These are phyloP conservation scores for Hymenochirus boettgeri DNA, from an alignment of 2,113 vertebrate genomes.

Conservation along the genomic window DNA sequence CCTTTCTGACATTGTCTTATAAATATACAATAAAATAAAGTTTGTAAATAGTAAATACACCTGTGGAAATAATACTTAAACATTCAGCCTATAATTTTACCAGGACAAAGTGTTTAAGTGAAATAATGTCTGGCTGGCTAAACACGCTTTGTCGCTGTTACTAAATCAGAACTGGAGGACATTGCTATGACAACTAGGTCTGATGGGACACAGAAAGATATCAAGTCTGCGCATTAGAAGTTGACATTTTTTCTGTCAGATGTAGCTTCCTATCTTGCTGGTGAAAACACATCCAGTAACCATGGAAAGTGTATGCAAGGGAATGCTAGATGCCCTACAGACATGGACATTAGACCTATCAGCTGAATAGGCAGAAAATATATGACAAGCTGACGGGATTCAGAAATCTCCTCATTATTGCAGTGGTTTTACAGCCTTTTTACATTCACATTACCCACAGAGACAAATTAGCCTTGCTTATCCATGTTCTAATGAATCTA, in stretches of 20 bases:
- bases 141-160: not conserved
- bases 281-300: not conserved
- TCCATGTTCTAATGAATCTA: not conserved
- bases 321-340: not conserved
- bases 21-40: too few relatives aligned
- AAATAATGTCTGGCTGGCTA: not conserved
- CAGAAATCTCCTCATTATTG: not conserved
- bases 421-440: not conserved
- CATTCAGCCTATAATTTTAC: too few relatives aligned
- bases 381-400: not conserved
- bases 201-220: not conserved
- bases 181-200: not conserved
- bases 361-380: not conserved
- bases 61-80: too few relatives aligned
- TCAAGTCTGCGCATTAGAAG: not conserved
- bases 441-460: not conserved
- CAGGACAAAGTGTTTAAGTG: not conserved
- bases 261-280: not conserved
- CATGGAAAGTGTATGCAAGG: not conserved
- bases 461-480: constrained; percentile 13
- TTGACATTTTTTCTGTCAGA: not conserved
- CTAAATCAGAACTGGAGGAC: not conserved
- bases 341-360: not conserved
- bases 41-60: too few relatives aligned
- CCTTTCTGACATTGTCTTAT: too few relatives aligned